Base-by-base conservation (phyloP, 2,113 vertebrate genomes). In the Danionella cerebrum region DNA sequence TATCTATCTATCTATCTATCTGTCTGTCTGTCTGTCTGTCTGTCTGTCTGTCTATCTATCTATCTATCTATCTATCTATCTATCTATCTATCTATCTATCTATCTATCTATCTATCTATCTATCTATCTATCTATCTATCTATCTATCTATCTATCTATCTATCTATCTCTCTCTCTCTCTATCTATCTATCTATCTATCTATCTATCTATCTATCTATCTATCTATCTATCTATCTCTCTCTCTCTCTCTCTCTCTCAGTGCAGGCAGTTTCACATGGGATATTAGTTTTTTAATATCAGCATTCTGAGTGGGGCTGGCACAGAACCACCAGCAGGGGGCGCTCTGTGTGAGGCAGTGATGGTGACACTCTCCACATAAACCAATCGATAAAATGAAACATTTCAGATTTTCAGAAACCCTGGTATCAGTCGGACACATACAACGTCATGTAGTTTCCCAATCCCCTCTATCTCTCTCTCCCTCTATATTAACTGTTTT, bases 161-260 rank as follows among this genome's bases (percentile, higher is more conserved):
- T 48, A 1, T 13, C 21, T 48, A 1, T 48, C 45, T 48, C 0
- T 48, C 45, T 48, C 2, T 48, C 45, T 24, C 1, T 39, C 36
- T 36, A 4, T 38, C 72, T 71, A 45, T 65, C 74, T 60, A 10
- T 69, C 67, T 78, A 60, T 25, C 39, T 71, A 52, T 74, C 57
- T 94, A 1, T 55, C 51, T 31, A 8, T 33, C 51, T 33, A 2
- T 55, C 52, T 19, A 3, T 19, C 16, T 44, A 10, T 44, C 8
- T 19, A 10, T 44, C 41, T 42, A 3, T 18, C 41, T 48, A 2
- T 48, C 45, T 48, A 1, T 24, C 21, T 48, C 0, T 24, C 21
- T 48, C 0, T 24, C 45, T 48, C 0, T 47, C 19, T 24, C 2
- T 48, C 45, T 33, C 1, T 33, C 29, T 33, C n/a, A n/a, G n/a